These are phyloP conservation scores for Hydrotaea diabolus DNA, from an alignment of 2,888 invertebrate species.

Conservation along the genomic window DNA sequence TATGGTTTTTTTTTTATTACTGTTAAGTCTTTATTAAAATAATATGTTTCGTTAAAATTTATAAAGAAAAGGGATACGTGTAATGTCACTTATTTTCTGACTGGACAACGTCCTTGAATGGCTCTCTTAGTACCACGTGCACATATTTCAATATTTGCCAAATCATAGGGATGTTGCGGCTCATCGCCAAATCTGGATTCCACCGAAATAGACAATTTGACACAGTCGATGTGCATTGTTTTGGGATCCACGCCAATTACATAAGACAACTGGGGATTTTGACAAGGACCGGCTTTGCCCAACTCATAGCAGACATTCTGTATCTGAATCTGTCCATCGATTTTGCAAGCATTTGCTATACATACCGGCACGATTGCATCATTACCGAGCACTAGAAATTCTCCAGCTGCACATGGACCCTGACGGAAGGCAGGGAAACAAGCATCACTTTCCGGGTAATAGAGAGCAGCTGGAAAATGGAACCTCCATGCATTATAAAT, in stretches of 20 bases:
- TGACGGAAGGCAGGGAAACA: conserved; percentile 85
- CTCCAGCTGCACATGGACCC: conserved; percentile 84
- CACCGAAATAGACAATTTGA: conserved; percentile 75
- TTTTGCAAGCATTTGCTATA: conserved; percentile 83
- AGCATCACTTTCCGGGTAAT: conserved; percentile 83
- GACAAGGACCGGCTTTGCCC: conserved; percentile 73
- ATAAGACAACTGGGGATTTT: conserved; percentile 78
- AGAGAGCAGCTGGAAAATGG: conserved; percentile 78
- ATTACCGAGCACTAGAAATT: conserved; percentile 83
- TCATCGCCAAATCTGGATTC: conserved; percentile 76
- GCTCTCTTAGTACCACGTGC: conserved; percentile 73
- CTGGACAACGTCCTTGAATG: conserved; percentile 73
- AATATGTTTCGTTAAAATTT: conserved; percentile 42
- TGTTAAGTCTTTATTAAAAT: conserved; percentile 15
- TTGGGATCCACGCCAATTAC: conserved; percentile 84
- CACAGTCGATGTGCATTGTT: conserved; percentile 83
- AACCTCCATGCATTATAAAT: background rate
- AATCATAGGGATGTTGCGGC: conserved; percentile 68
- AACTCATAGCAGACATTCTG: conserved; percentile 74
- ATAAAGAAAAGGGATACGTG: background rate
- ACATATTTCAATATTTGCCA: conserved; percentile 73
- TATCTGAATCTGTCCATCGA: conserved; percentile 82
- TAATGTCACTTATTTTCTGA: conserved; percentile 24
- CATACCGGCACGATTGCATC: conserved; percentile 84
- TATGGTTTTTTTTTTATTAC: background rate